Conservation (phyloP, 23 tunicate species). For the Pegea sp. region DNA sequence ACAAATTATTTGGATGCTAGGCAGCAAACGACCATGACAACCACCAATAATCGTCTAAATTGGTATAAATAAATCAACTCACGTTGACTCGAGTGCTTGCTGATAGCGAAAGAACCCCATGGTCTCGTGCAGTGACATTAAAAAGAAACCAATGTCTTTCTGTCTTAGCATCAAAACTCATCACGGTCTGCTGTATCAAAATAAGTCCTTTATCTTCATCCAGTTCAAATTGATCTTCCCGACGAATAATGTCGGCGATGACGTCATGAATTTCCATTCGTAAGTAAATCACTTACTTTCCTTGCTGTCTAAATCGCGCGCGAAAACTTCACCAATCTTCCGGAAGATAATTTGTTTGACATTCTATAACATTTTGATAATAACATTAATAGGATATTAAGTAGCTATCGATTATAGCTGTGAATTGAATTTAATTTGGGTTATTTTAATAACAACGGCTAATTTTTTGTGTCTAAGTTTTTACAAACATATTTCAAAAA, state of each 20-base stretch:
- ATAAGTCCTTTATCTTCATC: conserved; percentile 6
- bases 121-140: conserved; percentile 16
- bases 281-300: conserved; percentile 43
- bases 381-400: conserved; percentile 15
- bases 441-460: no score
- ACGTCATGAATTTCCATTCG: conserved; percentile 4
- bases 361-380: conserved; percentile 23
- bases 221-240: conserved; percentile 7
- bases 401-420: conserved; percentile 49
- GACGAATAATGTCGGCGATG: no score
- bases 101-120: conserved; percentile 9
- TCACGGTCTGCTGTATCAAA: background rate
- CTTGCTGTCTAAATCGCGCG: conserved; percentile 43
- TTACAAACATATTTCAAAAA: no score
- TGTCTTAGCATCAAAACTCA: conserved; percentile 12
- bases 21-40: no score
- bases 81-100: conserved; percentile 8
- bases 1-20: no score
- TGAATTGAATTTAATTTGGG: conserved; percentile 25
- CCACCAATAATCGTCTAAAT: background rate
- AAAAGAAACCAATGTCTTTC: conserved; percentile 4
- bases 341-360: conserved; percentile 6
- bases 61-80: conserved; percentile 2
- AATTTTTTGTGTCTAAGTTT: no score
- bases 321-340: conserved; percentile 9